Evolutionary conservation across 2,113 vertebrate genomes (phyloP).

Genomic region (Myrmecobius fasciatus): DNA sequence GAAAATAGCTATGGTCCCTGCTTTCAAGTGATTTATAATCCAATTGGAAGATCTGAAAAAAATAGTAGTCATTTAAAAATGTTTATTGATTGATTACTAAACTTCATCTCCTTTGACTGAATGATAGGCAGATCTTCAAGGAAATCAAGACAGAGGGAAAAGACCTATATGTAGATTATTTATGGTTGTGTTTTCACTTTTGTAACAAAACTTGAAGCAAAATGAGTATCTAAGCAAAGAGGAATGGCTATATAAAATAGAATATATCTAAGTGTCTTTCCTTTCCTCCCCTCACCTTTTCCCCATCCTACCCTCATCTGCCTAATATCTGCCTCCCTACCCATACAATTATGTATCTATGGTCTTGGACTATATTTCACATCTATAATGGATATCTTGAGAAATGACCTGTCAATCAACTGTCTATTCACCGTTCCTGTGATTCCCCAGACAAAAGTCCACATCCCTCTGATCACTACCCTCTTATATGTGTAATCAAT

Average conservation of each 20-base stretch:
- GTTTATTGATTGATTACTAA: neutral
- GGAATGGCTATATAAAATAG: neutral
- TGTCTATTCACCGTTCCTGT: neutral
- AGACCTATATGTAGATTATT: neutral
- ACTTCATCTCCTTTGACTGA: neutral
- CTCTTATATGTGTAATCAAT: neutral
- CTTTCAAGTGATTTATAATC: neutral
- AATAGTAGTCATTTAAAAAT: neutral
- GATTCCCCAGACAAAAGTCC: neutral
- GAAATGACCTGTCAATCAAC: neutral
- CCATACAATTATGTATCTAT: neutral
- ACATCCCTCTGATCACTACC: neutral
- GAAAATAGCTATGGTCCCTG: neutral
- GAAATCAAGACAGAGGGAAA: neutral
- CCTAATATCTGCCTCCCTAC: neutral
- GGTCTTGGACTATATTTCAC: neutral
- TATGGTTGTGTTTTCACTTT: neutral
- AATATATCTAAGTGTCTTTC: neutral
- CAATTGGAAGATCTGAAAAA: neutral
- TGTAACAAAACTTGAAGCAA: neutral
- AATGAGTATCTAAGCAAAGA: neutral
- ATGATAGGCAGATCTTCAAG: neutral
- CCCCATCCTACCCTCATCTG: neutral
- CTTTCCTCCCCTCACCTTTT: neutral
- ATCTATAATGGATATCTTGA: neutral